Evolutionary conservation across 2,888 invertebrate species (phyloP).

Genomic region (Pristionchus japonicus): DNA sequence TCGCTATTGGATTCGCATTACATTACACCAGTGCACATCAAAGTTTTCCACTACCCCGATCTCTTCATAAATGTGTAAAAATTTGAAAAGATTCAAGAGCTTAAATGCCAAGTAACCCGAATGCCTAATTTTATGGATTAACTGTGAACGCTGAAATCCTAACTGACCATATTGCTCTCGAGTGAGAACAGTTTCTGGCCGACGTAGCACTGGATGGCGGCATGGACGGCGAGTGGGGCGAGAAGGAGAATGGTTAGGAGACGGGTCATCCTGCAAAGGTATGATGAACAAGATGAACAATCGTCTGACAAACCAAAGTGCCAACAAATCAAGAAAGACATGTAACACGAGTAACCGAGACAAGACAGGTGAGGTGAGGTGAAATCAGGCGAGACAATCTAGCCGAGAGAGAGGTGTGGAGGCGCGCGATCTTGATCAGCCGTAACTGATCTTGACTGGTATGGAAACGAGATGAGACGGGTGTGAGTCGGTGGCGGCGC

Average conservation of each 20-base stretch:
- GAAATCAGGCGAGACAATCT: background rate
- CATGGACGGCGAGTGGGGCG: background rate
- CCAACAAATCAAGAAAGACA: too few relatives aligned
- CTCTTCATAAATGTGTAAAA: too few relatives aligned
- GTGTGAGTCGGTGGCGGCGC: background rate
- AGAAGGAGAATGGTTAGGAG: background rate
- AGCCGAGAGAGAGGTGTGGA: background rate
- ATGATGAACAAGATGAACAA: background rate
- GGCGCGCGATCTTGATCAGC: too few relatives aligned
- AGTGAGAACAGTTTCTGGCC: slow-evolving; percentile 73
- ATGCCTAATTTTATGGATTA: too few relatives aligned
- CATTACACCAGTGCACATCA: background rate
- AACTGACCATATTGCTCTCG: slow-evolving; percentile 67
- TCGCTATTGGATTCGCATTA: background rate
- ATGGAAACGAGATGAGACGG: slow-evolving; percentile 16
- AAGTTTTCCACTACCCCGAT: too few relatives aligned
- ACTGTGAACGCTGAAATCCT: too few relatives aligned
- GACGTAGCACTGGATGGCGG: slow-evolving; percentile 71
- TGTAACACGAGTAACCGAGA: too few relatives aligned
- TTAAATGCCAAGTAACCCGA: too few relatives aligned
- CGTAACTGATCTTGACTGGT: slow-evolving; percentile 8
- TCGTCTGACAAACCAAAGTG: background rate
- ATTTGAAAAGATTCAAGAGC: too few relatives aligned
- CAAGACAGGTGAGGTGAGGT: too few relatives aligned
- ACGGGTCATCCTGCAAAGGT: background rate